Percentiles rank a stretch among this genome's conserved stretches.
phyloP scores from a whole-genome alignment of 1,140 invertebrate species.

The Bombus haemorrhoidalis region DNA sequence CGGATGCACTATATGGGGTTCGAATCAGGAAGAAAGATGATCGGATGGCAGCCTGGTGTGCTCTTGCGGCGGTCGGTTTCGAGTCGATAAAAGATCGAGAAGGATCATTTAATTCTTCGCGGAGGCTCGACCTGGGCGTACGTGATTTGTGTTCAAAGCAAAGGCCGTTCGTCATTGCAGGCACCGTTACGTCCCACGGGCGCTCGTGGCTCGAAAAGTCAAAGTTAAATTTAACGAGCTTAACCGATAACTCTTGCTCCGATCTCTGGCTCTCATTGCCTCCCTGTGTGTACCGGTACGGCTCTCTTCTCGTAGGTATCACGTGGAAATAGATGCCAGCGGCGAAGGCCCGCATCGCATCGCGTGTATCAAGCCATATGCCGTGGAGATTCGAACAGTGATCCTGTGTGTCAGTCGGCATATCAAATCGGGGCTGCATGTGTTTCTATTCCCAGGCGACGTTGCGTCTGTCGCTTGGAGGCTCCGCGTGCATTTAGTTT shows the following conservation, averaged over 20 bases:
- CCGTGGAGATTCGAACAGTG: slow-evolving; percentile 69
- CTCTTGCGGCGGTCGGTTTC: slow-evolving; percentile 18
- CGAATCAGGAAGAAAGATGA: slow-evolving; percentile 1
- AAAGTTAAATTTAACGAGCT: slow-evolving; percentile 70
- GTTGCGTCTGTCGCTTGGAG: slow-evolving; percentile 50
- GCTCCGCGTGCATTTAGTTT: slow-evolving; percentile 44
- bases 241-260: slow-evolving; percentile 65
- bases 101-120: slow-evolving; percentile 65
- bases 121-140: slow-evolving; percentile 54
- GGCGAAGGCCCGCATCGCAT: slow-evolving; percentile 42
- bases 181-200: slow-evolving; percentile 67
- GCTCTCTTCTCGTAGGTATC: neutral
- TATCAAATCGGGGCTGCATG: slow-evolving; percentile 68
- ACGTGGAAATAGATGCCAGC: slow-evolving; percentile 49
- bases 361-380: slow-evolving; percentile 60
- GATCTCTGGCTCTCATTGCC: slow-evolving; percentile 45
- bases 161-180: slow-evolving; percentile 65
- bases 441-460: slow-evolving; percentile 62
- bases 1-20: neutral
- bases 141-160: slow-evolving; percentile 66
- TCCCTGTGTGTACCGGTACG: slow-evolving; percentile 24
- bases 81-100: slow-evolving; percentile 58
- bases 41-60: slow-evolving; percentile 27
- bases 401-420: slow-evolving; percentile 65
- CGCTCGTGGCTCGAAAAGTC: slow-evolving; percentile 62